Percentiles rank a stretch among this genome's conserved stretches.
Conservation (phyloP, 2,797 vertebrate species). For the Gadopsis marmoratus region DNA sequence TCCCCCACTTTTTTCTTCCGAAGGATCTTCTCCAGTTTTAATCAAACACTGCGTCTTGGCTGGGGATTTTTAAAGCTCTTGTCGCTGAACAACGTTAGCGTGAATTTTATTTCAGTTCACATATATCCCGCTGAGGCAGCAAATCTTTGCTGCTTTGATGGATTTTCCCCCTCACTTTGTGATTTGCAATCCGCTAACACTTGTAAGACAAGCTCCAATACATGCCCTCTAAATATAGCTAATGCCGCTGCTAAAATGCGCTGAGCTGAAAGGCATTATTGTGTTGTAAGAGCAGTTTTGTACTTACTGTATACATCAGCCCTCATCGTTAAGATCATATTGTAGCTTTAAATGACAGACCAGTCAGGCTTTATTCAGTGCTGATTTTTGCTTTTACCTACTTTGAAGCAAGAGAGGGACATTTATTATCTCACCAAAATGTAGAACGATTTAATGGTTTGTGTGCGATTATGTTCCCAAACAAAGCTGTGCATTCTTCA, state of each 20-base stretch:
- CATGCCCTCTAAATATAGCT: conserved; percentile 65
- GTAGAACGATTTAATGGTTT: not conserved
- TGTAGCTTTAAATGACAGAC: conserved; percentile 12
- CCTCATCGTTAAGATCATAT: conserved; percentile 7
- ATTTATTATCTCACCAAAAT: not conserved
- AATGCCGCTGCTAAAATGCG: conserved; percentile 46
- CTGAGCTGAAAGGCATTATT: conserved; percentile 37
- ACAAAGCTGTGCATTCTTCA: not conserved
- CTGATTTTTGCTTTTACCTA: not conserved
- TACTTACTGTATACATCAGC: not conserved
- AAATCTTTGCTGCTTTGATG: conserved; percentile 69
- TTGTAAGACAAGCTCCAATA: conserved; percentile 64
- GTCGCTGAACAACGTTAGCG: conserved; percentile 57
- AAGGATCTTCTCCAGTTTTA: conserved; percentile 68
- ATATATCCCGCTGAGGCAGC: conserved; percentile 62
- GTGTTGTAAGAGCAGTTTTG: conserved; percentile 20
- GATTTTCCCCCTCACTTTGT: conserved; percentile 58
- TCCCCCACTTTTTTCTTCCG: conserved; percentile 41
- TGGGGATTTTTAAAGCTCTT: conserved; percentile 66
- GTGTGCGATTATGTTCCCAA: conserved; percentile 16
- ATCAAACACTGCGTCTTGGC: conserved; percentile 67
- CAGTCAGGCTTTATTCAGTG: conserved; percentile 7
- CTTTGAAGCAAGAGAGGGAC: not conserved
- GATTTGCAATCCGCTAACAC: conserved; percentile 54
- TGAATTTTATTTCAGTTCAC: conserved; percentile 61